A percentile compares a stretch with the other conserved stretches of the same genome.
Conservation (phyloP, 2,888 invertebrate genomes). For the Volucella inflata region DNA sequence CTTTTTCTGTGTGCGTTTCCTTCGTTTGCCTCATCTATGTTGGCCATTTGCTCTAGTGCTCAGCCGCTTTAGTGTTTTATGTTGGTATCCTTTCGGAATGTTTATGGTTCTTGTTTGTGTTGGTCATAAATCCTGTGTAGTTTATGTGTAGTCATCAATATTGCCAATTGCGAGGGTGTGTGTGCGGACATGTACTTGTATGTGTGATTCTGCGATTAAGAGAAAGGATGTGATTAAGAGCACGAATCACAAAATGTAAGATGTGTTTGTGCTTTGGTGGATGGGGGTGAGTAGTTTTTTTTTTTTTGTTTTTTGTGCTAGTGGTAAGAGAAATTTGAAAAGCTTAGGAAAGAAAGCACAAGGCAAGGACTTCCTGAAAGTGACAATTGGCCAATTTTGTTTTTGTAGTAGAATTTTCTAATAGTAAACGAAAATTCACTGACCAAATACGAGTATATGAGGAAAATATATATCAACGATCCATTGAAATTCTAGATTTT, state of each 20-base stretch:
- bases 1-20: constrained; percentile 73
- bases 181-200: constrained; percentile 10
- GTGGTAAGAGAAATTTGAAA: constrained; percentile 58
- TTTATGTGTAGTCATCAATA: constrained; percentile 79
- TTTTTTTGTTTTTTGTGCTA: too few relatives aligned
- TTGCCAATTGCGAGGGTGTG: constrained; percentile 43
- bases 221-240: constrained; percentile 40
- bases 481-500: too few relatives aligned
- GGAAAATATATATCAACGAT: too few relatives aligned
- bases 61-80: constrained; percentile 76
- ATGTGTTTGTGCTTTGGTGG: constrained; percentile 14
- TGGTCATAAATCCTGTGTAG: constrained; percentile 83
- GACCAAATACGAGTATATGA: background rate
- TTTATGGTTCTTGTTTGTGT: constrained; percentile 78
- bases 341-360: constrained; percentile 49
- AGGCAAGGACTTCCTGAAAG: constrained; percentile 34
- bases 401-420: constrained; percentile 49
- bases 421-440: background rate
- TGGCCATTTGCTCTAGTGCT: constrained; percentile 76
- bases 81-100: constrained; percentile 75
- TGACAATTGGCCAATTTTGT: background rate
- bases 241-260: constrained; percentile 26
- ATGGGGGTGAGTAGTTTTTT: background rate
- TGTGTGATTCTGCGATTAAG: constrained; percentile 53
- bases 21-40: constrained; percentile 72